Conservation (phyloP, 1,140 invertebrate genomes). For the Cepaea nemoralis region DNA sequence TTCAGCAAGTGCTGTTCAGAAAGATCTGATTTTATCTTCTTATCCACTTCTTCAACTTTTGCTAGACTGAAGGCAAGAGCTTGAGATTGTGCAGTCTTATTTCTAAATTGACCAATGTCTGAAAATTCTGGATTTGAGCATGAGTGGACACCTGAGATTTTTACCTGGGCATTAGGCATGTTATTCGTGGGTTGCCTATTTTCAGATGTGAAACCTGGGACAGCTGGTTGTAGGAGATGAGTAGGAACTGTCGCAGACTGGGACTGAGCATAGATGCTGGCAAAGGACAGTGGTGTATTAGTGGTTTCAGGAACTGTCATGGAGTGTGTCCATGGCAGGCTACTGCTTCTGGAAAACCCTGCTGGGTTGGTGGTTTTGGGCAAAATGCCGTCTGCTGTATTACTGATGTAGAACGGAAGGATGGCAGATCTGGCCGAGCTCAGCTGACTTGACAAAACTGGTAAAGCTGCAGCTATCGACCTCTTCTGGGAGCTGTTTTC, state of each 20-base stretch:
- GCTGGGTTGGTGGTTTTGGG: not conserved
- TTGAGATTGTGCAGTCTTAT: not conserved
- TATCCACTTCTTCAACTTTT: not conserved
- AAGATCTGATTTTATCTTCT: too few species aligned
- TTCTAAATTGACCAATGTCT: not conserved
- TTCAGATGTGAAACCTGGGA: too few species aligned
- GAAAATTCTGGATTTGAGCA: not conserved
- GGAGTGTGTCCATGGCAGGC: too few species aligned
- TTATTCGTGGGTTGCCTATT: too few species aligned
- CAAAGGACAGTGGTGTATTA: too few species aligned
- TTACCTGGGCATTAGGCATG: too few species aligned
- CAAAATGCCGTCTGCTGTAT: not conserved
- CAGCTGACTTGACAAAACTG: slow-evolving; percentile 23
- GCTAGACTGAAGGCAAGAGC: not conserved
- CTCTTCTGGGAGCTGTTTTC: not conserved
- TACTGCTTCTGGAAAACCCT: not conserved
- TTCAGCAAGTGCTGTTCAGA: too few species aligned
- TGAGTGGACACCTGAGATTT: slow-evolving; percentile 16
- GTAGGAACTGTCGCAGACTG: too few species aligned
- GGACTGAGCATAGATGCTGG: too few species aligned
- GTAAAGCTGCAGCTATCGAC: slow-evolving; percentile 9
- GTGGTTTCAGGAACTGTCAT: too few species aligned
- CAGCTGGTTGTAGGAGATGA: too few species aligned
- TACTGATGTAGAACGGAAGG: slow-evolving; percentile 12
- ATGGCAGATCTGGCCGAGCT: not conserved